Percentiles rank a stretch among this genome's conserved stretches.
Conservation (phyloP, 92 coral and sea anemone genomes). For the Phymanthus crucifer region DNA sequence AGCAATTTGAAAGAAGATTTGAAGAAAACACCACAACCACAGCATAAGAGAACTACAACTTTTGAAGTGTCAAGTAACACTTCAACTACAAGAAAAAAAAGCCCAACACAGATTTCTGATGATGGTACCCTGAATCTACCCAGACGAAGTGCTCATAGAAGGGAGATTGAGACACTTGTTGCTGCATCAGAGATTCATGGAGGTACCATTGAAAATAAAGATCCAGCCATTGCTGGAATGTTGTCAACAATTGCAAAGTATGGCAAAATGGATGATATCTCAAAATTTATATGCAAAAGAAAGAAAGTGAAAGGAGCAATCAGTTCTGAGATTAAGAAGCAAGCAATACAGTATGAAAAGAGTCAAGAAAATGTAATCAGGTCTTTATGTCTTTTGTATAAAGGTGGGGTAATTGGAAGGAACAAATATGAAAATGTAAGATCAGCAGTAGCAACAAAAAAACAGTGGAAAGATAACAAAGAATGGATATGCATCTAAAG, state of each 20-base stretch:
- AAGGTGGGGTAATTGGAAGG: slow-evolving; percentile 56
- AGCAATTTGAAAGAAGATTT: background rate
- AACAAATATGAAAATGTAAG: slow-evolving; percentile 40
- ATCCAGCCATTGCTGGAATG: slow-evolving; percentile 61
- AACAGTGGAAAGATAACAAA: slow-evolving; percentile 50
- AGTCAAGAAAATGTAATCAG: slow-evolving; percentile 61
- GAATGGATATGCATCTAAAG: slow-evolving; percentile 42
- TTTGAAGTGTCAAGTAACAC: slow-evolving; percentile 35
- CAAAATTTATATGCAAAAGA: background rate
- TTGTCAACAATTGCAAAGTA: slow-evolving; percentile 9
- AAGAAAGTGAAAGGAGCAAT: slow-evolving; percentile 10
- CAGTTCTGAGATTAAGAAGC: slow-evolving; percentile 24
- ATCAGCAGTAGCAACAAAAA: slow-evolving; percentile 47
- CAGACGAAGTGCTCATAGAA: slow-evolving; percentile 44
- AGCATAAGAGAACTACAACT: background rate
- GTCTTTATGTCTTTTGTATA: slow-evolving; percentile 57
- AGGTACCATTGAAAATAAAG: slow-evolving; percentile 51
- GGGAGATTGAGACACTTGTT: slow-evolving; percentile 45
- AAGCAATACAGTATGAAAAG: slow-evolving; percentile 55
- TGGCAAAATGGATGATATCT: background rate
- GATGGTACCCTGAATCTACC: slow-evolving; percentile 52
- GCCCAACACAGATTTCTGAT: slow-evolving; percentile 46
- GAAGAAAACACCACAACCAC: background rate
- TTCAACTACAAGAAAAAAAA: slow-evolving; percentile 29
- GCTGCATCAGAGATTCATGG: slow-evolving; percentile 59